Evolutionary conservation across 2,113 vertebrate genomes (phyloP).

Genomic region (Campylomormyrus numenius): DNA sequence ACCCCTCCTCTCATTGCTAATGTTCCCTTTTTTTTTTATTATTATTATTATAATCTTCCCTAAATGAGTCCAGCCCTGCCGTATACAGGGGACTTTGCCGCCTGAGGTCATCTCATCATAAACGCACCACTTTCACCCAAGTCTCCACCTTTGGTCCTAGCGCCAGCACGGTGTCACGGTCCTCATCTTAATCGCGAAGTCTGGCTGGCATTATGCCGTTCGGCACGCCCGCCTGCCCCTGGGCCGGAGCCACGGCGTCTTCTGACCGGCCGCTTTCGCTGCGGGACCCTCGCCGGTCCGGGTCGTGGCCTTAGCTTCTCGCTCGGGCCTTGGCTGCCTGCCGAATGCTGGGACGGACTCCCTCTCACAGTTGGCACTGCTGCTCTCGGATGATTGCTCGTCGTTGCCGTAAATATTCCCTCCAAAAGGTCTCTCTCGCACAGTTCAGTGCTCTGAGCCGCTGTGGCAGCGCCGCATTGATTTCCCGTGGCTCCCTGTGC

Average conservation of each 20-base stretch:
- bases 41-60: neutral
- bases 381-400: neutral
- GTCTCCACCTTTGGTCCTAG: neutral
- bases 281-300: neutral
- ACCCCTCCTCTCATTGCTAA: neutral
- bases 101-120: neutral
- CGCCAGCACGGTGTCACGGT: neutral
- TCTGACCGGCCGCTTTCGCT: neutral
- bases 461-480: neutral
- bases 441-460: neutral
- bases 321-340: neutral
- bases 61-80: neutral
- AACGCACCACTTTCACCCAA: neutral
- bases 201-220: neutral
- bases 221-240: neutral
- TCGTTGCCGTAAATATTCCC: neutral
- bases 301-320: neutral
- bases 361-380: neutral
- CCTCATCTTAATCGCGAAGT: neutral
- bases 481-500: constrained; percentile 15
- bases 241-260: neutral
- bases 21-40: neutral
- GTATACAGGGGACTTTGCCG: neutral
- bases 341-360: neutral
- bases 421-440: neutral